Evolutionary conservation across 2,797 vertebrate species (phyloP), one percentile per base, ranked within the genome.

Genomic region (Sebastes vulpes): DNA sequence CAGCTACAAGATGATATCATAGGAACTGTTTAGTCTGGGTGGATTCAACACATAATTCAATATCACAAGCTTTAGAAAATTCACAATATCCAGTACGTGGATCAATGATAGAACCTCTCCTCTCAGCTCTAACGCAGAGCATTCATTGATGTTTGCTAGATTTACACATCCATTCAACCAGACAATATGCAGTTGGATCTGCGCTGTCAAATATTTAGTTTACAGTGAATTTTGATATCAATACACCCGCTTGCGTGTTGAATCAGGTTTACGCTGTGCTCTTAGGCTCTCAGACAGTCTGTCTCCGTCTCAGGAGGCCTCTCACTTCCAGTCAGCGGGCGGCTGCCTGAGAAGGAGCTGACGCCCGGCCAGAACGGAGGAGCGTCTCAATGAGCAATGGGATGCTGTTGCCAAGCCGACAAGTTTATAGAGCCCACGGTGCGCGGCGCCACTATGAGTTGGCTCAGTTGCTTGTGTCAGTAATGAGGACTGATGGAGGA

Each of bases 401-500:
- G 81, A 75, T 29, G 79, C 74, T 72, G 79, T 71, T 86, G 80
- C 88, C 79, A 68, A 66, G 42, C 79, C 57, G 77, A 90, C 82
- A 73, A 60, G 76, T 88, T 86, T 75, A 83, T 83, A 23, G 72
- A 66, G 82, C 53, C 59, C 72, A 81, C 63, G 18, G 64, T 73
- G 75, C 64, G 82, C 2, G 2, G 29, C 46, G 65, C 65, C 81
- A 48, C 82, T 75, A 46, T 86, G 73, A 73, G 65, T 86, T 69
- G 67, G 77, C 85, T 70, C 26, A 46, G 77, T 35, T 71, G 75
- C 58, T 56, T 75, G 66, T 66, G 63, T 76, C 54, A 9, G 69
- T 92, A 81, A 91, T 83, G 74, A 90, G 60, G 81, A 87, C 73
- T 76, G 89, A 90, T 84, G 65, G 75, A 78, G 78, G 78, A 72